These are phyloP conservation scores for Pelobates cultripes DNA, from an alignment of 2,797 vertebrate genomes.

Conservation along the genomic window DNA sequence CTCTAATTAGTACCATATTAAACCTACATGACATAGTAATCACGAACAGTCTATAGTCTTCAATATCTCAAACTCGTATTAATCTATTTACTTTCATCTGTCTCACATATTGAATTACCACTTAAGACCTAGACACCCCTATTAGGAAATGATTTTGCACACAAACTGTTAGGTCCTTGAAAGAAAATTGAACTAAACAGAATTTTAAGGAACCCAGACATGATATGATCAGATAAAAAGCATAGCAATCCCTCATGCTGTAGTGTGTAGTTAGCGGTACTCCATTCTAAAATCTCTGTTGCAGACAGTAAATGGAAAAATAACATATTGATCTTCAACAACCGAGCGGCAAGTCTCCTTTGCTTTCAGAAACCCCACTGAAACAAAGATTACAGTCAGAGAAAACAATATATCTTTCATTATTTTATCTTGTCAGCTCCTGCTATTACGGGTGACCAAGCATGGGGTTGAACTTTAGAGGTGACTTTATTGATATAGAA, in stretches of 20 bases:
- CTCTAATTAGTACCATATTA: too few relatives aligned
- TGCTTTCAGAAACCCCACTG: conserved; percentile 7
- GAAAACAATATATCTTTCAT: not conserved
- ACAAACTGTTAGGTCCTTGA: not conserved
- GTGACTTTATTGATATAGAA: not conserved
- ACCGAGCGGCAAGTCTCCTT: not conserved
- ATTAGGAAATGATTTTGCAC: not conserved
- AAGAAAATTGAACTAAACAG: not conserved
- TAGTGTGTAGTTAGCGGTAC: not conserved
- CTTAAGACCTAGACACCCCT: not conserved
- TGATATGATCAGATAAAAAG: not conserved
- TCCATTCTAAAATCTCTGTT: not conserved
- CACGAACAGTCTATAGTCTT: too few relatives aligned
- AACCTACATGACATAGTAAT: too few relatives aligned
- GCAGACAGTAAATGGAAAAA: conserved; percentile 4
- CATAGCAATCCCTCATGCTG: not conserved
- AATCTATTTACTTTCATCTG: too few relatives aligned
- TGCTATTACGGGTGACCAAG: conserved; percentile 5
- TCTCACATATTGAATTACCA: not conserved
- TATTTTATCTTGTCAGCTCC: conserved; percentile 3
- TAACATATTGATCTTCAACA: conserved; percentile 17
- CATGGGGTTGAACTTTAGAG: conserved; percentile 6
- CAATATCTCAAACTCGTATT: too few relatives aligned
- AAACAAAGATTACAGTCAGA: conserved; percentile 2
- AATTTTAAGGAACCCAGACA: conserved; percentile 3